Evolutionary conservation across 2,113 vertebrate genomes (phyloP), one percentile per base, ranked within the genome.

Genomic region (Callopanchax toddi): DNA sequence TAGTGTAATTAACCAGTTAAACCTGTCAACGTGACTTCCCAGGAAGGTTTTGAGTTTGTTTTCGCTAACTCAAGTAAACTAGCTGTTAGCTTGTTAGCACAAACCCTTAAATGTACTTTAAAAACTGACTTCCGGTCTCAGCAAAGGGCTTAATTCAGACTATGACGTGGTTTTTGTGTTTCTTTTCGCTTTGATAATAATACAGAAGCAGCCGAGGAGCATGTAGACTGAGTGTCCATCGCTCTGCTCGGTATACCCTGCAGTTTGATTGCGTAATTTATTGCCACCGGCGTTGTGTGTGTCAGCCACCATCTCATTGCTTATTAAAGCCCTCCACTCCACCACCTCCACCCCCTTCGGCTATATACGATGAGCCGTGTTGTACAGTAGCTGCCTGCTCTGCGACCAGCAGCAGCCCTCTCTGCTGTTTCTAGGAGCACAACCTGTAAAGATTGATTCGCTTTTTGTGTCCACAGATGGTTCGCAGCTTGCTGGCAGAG

Each of bases 231-330:
- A 61, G 43, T 36, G 59, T 12, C 16, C 18, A 12, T 46, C 23
- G 10, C 39, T 18, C 26, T 22, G 44, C 39, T 42, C 25, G 34
- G 50, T 56, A 55, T 64, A 7, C 57, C 53, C 40, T 71, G 43
- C 34, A 20, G 55, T 76, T 43, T 65, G 65, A 56, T 84, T 87
- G 79, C 76, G 62, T 79, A 79, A 86, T 67, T n/a, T 71, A 64
- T 68, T 68, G 82, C 86, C 77, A 67, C 20, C 55, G 67, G 84
- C 72, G 60, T 43, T 71, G 67, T 60, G 58, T 85, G 77, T 74
- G 61, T 85, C 78, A 73, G 72, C 78, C 82, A 69, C 82, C 77
- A 74, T 76, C 64, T 74, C 82, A 55, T 72, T 59, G 74, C 70
- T 71, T 45, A 64, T 45, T 62, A 51, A 69, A 49, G 23, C n/a